Conservation (phyloP, 2,113 vertebrate genomes). For the Progne subis region DNA sequence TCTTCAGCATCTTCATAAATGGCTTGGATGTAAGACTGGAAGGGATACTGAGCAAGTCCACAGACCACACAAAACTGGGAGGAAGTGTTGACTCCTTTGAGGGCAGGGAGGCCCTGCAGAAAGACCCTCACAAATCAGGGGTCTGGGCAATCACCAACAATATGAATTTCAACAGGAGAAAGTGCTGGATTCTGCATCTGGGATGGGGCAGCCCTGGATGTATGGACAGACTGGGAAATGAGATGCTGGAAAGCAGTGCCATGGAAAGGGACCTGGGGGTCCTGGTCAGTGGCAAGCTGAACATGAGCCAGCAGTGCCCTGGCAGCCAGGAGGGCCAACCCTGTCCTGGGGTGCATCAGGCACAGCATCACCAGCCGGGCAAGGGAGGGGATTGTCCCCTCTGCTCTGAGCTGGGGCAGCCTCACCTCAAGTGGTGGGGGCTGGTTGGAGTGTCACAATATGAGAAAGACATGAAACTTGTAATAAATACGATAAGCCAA, state of each 20-base stretch:
- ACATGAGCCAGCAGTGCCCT: not conserved
- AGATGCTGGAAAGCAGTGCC: too few species aligned
- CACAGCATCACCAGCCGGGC: not conserved
- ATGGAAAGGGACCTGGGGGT: too few species aligned
- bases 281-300: not conserved
- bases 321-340: not conserved
- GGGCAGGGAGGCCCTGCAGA: too few species aligned
- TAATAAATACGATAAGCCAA: too few species aligned
- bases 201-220: too few species aligned
- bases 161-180: too few species aligned
- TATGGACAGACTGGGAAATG: too few species aligned
- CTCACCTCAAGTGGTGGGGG: not conserved
- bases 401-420: not conserved
- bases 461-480: too few species aligned
- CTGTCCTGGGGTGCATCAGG: not conserved
- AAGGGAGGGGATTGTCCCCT: not conserved
- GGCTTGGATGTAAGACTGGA: not conserved
- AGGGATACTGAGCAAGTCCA: not conserved
- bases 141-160: too few species aligned
- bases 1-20: not conserved
- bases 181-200: too few species aligned
- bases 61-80: not conserved
- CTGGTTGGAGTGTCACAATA: not conserved
- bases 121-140: too few species aligned
- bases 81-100: too few species aligned